Evolutionary conservation across 1,140 invertebrate species (phyloP).

Genomic region (Aphelenchoides avenae): DNA sequence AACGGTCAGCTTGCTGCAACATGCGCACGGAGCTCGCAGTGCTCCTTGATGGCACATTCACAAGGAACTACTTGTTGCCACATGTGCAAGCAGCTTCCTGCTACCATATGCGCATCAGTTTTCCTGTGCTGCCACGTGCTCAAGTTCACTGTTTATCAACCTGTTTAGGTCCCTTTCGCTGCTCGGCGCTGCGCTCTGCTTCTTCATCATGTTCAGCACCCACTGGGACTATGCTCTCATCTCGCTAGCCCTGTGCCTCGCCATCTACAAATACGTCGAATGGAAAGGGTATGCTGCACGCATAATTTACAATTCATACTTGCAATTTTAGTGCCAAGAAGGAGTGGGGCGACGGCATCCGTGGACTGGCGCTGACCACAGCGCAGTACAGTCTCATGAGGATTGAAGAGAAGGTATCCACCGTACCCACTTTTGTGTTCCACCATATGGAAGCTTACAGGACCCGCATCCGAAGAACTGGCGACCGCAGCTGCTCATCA

Average conservation of each 20-base stretch:
- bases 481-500: constrained; percentile 51
- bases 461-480: too few species aligned
- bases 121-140: too few species aligned
- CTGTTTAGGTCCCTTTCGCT: constrained; percentile 71
- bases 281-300: constrained; percentile 75
- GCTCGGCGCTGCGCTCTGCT: constrained; percentile 82
- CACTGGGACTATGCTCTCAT: constrained; percentile 95
- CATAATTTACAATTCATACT: constrained; percentile 1
- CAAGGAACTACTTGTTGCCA: too few species aligned
- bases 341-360: constrained; percentile 98
- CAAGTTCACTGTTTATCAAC: constrained; percentile 65
- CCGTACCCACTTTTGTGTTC: constrained; percentile 40
- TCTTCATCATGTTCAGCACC: constrained; percentile 99
- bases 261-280: constrained; percentile 98
- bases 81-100: too few species aligned
- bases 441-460: not conserved
- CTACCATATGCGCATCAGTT: too few species aligned
- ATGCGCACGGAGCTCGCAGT: not conserved
- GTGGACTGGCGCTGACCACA: constrained; percentile 90
- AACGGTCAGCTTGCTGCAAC: too few species aligned
- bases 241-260: constrained; percentile 86
- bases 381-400: constrained; percentile 79
- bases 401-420: constrained; percentile 53
- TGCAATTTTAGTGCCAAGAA: constrained; percentile 78
- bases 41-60: too few species aligned